These are phyloP conservation scores for Lepisosteus oculatus DNA, from an alignment of 2,113 vertebrate species.

Conservation along the genomic window DNA sequence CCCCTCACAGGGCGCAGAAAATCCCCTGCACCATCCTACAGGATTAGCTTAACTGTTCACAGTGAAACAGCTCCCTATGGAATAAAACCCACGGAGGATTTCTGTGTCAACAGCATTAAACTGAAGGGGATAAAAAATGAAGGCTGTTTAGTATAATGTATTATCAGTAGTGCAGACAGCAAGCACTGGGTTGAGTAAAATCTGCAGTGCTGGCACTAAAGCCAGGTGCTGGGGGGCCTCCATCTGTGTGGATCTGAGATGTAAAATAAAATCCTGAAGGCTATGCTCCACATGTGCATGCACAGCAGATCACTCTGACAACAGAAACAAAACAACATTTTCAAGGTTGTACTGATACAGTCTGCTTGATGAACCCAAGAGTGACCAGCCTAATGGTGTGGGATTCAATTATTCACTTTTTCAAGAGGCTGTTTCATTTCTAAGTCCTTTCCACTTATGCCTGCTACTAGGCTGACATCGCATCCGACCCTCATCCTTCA, in stretches of 20 bases:
- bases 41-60: slow-evolving; percentile 24
- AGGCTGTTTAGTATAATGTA: background rate
- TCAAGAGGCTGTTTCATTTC: no score
- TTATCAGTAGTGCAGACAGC: background rate
- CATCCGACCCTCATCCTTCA: no score
- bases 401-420: no score
- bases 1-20: slow-evolving; percentile 30
- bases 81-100: slow-evolving; percentile 28
- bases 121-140: slow-evolving; percentile 25
- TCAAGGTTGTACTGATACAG: no score
- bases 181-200: background rate
- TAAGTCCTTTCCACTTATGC: no score
- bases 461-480: no score
- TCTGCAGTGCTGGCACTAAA: no score
- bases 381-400: no score
- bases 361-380: no score
- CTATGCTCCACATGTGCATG: background rate
- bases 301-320: no score
- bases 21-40: slow-evolving; percentile 23
- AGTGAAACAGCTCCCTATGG: slow-evolving; percentile 10
- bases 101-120: slow-evolving; percentile 27
- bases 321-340: no score
- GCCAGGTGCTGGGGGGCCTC: no score
- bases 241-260: background rate
- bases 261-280: background rate